Evolutionary conservation across 2,888 invertebrate species (phyloP).

Genomic region (Agonum fuliginosum): DNA sequence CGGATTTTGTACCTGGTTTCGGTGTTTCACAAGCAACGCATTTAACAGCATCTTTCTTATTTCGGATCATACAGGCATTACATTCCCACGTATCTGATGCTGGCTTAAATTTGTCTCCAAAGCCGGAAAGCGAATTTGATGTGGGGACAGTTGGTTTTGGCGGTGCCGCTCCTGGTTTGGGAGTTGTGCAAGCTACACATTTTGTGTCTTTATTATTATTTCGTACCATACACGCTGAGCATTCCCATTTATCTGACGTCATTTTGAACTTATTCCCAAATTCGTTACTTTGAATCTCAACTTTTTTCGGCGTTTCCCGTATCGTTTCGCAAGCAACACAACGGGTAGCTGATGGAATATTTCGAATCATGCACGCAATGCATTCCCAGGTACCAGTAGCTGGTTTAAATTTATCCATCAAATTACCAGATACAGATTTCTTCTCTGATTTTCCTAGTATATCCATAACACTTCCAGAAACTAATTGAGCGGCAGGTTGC

Average conservation of each 20-base stretch:
- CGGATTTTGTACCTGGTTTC: conserved; percentile 69
- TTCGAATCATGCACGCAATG: conserved; percentile 77
- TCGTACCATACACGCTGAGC: conserved; percentile 76
- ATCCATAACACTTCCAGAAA: conserved; percentile 73
- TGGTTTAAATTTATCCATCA: conserved; percentile 74
- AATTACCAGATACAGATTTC: conserved; percentile 53
- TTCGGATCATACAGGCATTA: conserved; percentile 75
- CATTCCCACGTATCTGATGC: conserved; percentile 75
- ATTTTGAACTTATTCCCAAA: conserved; percentile 71
- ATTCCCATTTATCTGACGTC: conserved; percentile 75
- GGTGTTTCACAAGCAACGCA: conserved; percentile 76
- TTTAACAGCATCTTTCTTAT: conserved; percentile 71
- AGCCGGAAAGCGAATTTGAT: conserved; percentile 61
- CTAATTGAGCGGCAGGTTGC: conserved; percentile 67
- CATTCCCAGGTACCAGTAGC: conserved; percentile 80
- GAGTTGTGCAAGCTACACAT: conserved; percentile 76
- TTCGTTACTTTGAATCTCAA: conserved; percentile 74
- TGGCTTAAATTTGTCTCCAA: conserved; percentile 74
- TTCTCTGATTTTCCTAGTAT: conserved; percentile 66
- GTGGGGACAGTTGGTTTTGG: neutral
- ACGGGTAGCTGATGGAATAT: conserved; percentile 71
- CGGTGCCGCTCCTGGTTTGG: conserved; percentile 69
- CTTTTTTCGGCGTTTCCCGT: conserved; percentile 74
- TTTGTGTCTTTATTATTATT: conserved; percentile 73
- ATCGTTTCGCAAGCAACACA: conserved; percentile 77